A percentile compares a stretch with the other conserved stretches of the same genome.
These are phyloP conservation scores for Gasterosteus aculeatus DNA, from an alignment of 2,113 vertebrate species.

Conservation along the genomic window DNA sequence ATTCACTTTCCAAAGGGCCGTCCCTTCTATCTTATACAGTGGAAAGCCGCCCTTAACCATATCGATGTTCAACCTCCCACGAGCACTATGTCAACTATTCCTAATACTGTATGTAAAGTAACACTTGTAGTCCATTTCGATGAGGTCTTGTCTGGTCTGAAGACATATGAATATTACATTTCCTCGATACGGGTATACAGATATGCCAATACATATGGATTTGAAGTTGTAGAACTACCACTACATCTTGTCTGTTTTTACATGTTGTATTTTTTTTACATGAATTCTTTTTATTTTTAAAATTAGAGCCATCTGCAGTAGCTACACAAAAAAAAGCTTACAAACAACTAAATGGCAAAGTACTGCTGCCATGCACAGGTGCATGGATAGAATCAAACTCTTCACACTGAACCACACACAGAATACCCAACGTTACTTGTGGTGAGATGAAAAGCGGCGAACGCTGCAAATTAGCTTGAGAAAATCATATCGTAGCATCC, in stretches of 20 bases:
- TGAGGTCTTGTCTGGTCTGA: neutral
- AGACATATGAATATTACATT: neutral
- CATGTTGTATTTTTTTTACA: too few relatives aligned
- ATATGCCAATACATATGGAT: neutral
- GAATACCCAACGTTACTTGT: conserved; percentile 41
- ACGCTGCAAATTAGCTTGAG: conserved; percentile 25
- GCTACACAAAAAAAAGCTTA: neutral
- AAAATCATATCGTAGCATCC: conserved; percentile 33
- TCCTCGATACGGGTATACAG: neutral
- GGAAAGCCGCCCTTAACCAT: neutral
- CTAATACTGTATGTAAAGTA: neutral
- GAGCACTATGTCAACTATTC: neutral
- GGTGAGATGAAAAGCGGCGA: neutral
- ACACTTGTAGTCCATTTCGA: neutral
- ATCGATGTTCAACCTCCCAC: neutral
- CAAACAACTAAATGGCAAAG: neutral
- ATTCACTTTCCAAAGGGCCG: neutral
- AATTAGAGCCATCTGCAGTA: neutral
- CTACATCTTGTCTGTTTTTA: neutral
- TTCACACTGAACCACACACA: neutral
- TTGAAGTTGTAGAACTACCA: neutral
- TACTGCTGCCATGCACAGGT: neutral
- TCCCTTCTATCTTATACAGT: neutral
- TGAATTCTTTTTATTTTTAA: neutral
- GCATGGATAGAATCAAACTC: neutral